Conservation (phyloP, 92 coral and sea anemone genomes). For the Heteractis magnifica region DNA sequence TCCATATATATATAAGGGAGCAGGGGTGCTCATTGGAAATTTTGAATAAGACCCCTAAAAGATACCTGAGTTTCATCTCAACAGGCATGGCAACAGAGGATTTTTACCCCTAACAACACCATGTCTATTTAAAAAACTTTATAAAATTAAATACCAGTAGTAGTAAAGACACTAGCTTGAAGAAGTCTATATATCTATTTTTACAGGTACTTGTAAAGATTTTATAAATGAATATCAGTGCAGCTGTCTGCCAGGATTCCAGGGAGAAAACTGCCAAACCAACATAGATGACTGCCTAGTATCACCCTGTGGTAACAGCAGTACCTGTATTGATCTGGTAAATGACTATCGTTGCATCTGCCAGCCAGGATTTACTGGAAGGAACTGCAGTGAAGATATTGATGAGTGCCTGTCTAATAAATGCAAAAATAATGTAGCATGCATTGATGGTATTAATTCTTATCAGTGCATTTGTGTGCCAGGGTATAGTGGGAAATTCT, state of each 20-base stretch:
- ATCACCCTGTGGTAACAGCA: constrained; percentile 58
- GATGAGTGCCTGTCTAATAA: constrained; percentile 59
- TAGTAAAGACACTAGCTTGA: too few species aligned
- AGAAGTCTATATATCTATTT: neutral
- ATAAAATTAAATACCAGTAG: too few species aligned
- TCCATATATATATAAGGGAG: too few species aligned
- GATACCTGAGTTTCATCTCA: too few species aligned
- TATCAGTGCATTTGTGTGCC: constrained; percentile 63
- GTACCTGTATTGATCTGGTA: constrained; percentile 63
- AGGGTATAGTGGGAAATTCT: constrained; percentile 63
- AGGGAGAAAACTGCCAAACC: constrained; percentile 57
- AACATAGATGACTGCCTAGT: constrained; percentile 66
- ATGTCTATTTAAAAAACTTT: too few species aligned
- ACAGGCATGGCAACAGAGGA: too few species aligned
- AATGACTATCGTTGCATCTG: constrained; percentile 64
- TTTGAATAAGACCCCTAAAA: too few species aligned
- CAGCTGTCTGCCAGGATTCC: constrained; percentile 63
- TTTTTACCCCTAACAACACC: too few species aligned
- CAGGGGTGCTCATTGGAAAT: too few species aligned
- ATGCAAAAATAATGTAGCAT: constrained; percentile 62
- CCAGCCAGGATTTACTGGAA: constrained; percentile 61
- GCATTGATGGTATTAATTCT: constrained; percentile 56
- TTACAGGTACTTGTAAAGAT: constrained; percentile 73
- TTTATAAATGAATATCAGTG: constrained; percentile 62
- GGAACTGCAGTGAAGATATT: constrained; percentile 51